These are phyloP conservation scores for Hemistola chrysoprasaria DNA, from an alignment of 2,888 invertebrate species.

Conservation along the genomic window DNA sequence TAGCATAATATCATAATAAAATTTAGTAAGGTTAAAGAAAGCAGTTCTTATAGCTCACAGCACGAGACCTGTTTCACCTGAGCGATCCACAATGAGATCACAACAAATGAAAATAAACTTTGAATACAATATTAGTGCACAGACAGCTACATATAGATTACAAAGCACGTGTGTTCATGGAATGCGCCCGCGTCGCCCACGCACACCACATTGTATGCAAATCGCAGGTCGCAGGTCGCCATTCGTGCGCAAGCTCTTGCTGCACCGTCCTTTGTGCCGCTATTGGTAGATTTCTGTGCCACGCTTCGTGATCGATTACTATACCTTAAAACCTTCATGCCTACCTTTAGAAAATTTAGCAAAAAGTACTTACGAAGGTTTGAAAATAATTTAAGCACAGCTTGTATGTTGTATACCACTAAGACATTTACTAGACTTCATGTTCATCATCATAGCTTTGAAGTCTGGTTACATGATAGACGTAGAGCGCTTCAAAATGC, in stretches of 20 bases:
- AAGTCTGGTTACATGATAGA: too few relatives aligned
- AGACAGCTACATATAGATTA: constrained; percentile 27
- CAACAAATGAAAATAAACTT: constrained; percentile 23
- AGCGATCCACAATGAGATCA: constrained; percentile 18
- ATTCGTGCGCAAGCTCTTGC: constrained; percentile 44
- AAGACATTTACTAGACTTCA: too few relatives aligned
- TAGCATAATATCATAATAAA: too few relatives aligned
- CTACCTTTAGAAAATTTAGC: too few relatives aligned
- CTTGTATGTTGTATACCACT: too few relatives aligned
- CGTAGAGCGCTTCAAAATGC: too few relatives aligned
- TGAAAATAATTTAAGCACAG: too few relatives aligned
- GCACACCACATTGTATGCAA: constrained; percentile 76
- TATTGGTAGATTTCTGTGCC: constrained; percentile 42
- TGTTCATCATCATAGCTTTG: too few relatives aligned
- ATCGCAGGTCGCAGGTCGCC: constrained; percentile 77
- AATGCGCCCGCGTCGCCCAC: constrained; percentile 66
- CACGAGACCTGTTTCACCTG: constrained; percentile 21
- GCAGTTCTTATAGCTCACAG: constrained; percentile 1
- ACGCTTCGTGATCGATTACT: constrained; percentile 7
- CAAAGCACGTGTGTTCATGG: constrained; percentile 46
- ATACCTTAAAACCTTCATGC: too few relatives aligned
- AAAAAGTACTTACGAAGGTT: too few relatives aligned
- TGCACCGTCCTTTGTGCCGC: constrained; percentile 33
- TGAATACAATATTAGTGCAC: constrained; percentile 23
- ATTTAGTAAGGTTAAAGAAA: too few relatives aligned